Base-by-base conservation (phyloP, 1,140 invertebrate genomes). In the Glossosoma conforme region DNA sequence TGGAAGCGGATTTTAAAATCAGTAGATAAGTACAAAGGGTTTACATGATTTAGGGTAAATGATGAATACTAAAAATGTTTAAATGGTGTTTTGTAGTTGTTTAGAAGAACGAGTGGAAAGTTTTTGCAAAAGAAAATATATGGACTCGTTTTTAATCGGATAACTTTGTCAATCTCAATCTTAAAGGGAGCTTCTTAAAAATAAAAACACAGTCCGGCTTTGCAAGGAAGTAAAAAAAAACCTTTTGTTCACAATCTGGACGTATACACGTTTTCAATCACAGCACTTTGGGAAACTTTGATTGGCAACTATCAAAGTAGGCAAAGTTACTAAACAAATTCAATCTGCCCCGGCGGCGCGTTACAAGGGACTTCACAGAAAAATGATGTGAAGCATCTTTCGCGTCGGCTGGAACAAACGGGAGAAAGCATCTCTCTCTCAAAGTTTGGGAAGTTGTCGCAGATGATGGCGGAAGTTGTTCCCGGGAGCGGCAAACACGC, bases 221-320 rank as follows among this genome's bases (percentile, higher is more conserved):
- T n/a, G n/a, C n/a, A 19, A 41, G 38, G 17, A 28, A 28, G 25
- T 28, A 28, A 6, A 28, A 6, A 8, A 6, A n/a, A 28, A 10
- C 18, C 30, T 10, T 43, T 45, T 44, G 6, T 30, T 28, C 32
- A 44, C 2, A 14, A 20, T 45, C 18, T 48, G 25, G 28, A 48
- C 36, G 14, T 40, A 36, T 40, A 40, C 40, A 32, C 28, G 14
- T 40, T 41, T 50, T 42, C 25, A 50, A 43, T 50, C 47, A 42
- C 18, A n/a, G 35, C 40, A 43, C 47, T 50, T 42, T 14, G 24
- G 24, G 28, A 42, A 49, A 50, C 47, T 50, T 50, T 50, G 47
- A 50, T 50, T 50, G 40, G 47, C 47, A 42, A 50, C 47, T 50
- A 50, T 50, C 37, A 50, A 50, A 50, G 47, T 25, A 14, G 17